A percentile compares a stretch with the other conserved stretches of the same genome.
These are phyloP conservation scores for Thripadectes ignobilis DNA, from an alignment of 2,797 vertebrate species.

Conservation along the genomic window DNA sequence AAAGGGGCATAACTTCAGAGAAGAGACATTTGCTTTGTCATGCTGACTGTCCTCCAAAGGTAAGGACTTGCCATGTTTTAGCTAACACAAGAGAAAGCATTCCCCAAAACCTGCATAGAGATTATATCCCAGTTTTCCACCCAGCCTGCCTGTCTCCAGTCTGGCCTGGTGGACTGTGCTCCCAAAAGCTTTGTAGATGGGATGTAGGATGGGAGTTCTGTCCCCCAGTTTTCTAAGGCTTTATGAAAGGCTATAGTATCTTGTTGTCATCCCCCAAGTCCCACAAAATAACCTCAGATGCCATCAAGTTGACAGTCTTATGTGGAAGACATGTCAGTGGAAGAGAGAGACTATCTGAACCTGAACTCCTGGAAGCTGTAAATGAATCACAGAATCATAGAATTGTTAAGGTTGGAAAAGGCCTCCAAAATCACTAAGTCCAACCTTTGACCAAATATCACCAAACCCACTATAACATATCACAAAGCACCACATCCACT, in stretches of 20 bases:
- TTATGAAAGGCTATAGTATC: not conserved
- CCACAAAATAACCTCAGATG: not conserved
- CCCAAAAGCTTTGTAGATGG: not conserved
- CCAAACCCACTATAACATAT: not conserved
- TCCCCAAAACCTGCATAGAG: not conserved
- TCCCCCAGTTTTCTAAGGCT: not conserved
- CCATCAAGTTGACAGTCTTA: not conserved
- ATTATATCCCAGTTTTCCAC: accelerated
- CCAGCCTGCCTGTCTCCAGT: not conserved
- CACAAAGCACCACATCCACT: not conserved
- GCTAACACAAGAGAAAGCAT: not conserved
- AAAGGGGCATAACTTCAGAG: not conserved
- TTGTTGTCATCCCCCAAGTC: not conserved
- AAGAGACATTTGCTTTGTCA: not conserved
- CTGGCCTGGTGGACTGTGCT: not conserved
- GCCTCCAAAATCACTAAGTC: not conserved
- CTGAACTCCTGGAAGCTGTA: not conserved
- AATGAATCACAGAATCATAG: not conserved
- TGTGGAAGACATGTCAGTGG: not conserved
- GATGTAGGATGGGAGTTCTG: not conserved
- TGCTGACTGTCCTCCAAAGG: not conserved
- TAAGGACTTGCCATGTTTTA: not conserved
- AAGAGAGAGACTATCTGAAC: not conserved
- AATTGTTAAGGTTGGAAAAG: not conserved
- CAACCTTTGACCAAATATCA: not conserved